Evolutionary conservation across 2,888 invertebrate species (phyloP).

Genomic region (Drosophila pegasa): DNA sequence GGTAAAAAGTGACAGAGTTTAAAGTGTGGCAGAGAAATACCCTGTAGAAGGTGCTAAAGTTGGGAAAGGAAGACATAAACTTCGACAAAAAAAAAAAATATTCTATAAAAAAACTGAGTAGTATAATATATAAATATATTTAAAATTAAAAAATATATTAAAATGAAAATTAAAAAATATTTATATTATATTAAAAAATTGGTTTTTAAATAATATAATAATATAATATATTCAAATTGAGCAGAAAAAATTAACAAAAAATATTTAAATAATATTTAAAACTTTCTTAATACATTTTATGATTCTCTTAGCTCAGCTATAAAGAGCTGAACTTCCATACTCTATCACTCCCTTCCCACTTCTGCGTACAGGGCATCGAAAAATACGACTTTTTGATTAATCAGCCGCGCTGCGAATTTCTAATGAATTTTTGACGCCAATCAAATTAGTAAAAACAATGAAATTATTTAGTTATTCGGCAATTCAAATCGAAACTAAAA

Average conservation of each 20-base stretch:
- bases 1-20: neutral
- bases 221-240: too few relatives aligned
- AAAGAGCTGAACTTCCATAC: neutral
- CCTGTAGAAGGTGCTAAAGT: neutral
- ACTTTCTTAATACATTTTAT: too few relatives aligned
- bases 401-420: slow-evolving; percentile 49
- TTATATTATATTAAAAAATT: too few relatives aligned
- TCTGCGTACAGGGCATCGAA: slow-evolving; percentile 2
- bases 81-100: neutral
- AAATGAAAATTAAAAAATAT: neutral
- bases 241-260: too few relatives aligned
- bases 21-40: neutral
- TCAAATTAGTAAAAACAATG: slow-evolving; percentile 72
- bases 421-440: slow-evolving; percentile 68
- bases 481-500: slow-evolving; percentile 15
- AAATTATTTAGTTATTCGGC: slow-evolving; percentile 55
- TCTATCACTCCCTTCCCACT: too few relatives aligned
- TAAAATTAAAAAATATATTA: too few relatives aligned
- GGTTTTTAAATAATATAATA: too few relatives aligned
- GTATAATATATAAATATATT: too few relatives aligned
- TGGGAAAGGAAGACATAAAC: neutral
- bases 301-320: neutral
- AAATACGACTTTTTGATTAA: slow-evolving; percentile 60
- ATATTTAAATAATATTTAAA: too few relatives aligned
- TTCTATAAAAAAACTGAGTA: too few relatives aligned